Conservation (phyloP, 2,113 vertebrate genomes). For the Platysternon megacephalum region DNA sequence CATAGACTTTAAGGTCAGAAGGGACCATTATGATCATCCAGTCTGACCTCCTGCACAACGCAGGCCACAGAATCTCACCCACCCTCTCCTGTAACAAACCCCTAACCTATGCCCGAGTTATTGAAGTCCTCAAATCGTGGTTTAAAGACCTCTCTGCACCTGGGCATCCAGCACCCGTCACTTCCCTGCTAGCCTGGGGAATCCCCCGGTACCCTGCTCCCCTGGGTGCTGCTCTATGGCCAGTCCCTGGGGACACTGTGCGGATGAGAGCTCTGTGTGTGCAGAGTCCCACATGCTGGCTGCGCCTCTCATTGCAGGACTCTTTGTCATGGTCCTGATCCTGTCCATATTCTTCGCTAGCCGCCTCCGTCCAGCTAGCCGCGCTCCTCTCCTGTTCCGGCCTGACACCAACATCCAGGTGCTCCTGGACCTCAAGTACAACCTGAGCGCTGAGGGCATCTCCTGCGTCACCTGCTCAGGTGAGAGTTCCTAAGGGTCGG, state of each 20-base stretch:
- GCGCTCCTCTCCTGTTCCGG: slow-evolving; percentile 91
- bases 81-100: too few species aligned
- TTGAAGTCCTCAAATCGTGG: too few species aligned
- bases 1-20: too few species aligned
- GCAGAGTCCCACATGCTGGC: background rate
- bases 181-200: background rate
- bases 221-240: background rate
- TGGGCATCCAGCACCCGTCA: background rate
- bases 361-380: slow-evolving; percentile 91
- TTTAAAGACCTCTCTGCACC: background rate
- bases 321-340: slow-evolving; percentile 88
- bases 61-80: too few species aligned
- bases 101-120: too few species aligned
- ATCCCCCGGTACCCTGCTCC: background rate
- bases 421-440: slow-evolving; percentile 94
- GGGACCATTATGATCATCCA: too few species aligned
- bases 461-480: slow-evolving; percentile 97
- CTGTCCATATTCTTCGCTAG: slow-evolving; percentile 91
- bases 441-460: slow-evolving; percentile 96
- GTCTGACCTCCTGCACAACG: too few species aligned
- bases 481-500: slow-evolving; percentile 64
- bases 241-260: background rate
- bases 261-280: accelerated
- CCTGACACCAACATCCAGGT: slow-evolving; percentile 96
- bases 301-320: slow-evolving; percentile 75